Conservation (phyloP, 2,797 vertebrate species). For the Euphonia xanthogaster region DNA sequence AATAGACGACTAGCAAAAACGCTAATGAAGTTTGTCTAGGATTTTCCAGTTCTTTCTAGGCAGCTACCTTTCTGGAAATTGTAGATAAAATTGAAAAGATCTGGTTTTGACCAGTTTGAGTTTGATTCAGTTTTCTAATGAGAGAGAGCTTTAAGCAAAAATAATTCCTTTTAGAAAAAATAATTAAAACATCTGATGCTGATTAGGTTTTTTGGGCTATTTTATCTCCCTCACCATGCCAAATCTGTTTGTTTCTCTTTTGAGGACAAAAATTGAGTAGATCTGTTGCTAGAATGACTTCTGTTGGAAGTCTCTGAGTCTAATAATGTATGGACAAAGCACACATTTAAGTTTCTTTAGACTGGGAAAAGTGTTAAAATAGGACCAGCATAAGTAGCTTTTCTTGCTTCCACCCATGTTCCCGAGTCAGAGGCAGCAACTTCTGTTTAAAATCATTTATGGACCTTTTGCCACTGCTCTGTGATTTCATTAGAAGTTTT, state of each 20-base stretch:
- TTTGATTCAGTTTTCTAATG: background rate
- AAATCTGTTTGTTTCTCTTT: background rate
- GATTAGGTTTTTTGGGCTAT: background rate
- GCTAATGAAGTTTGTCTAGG: background rate
- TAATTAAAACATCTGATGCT: background rate
- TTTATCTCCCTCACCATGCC: background rate
- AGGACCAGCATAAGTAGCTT: background rate
- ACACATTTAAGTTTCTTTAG: background rate
- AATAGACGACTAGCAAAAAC: background rate
- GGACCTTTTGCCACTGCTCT: background rate
- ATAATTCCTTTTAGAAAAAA: background rate
- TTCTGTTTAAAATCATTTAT: background rate
- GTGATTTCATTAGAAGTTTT: background rate
- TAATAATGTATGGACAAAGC: background rate
- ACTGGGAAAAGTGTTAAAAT: background rate
- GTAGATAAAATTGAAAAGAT: background rate
- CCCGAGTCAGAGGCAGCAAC: background rate
- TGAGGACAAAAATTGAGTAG: no score
- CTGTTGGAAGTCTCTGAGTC: background rate
- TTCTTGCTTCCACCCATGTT: background rate
- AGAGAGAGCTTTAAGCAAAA: background rate
- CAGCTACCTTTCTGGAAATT: background rate
- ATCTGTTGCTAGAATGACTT: background rate
- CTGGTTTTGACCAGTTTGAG: background rate
- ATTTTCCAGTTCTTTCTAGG: background rate